phyloP scores from a whole-genome alignment of 92 coral and sea anemone genomes.

The Epizoanthus illoricatus region DNA sequence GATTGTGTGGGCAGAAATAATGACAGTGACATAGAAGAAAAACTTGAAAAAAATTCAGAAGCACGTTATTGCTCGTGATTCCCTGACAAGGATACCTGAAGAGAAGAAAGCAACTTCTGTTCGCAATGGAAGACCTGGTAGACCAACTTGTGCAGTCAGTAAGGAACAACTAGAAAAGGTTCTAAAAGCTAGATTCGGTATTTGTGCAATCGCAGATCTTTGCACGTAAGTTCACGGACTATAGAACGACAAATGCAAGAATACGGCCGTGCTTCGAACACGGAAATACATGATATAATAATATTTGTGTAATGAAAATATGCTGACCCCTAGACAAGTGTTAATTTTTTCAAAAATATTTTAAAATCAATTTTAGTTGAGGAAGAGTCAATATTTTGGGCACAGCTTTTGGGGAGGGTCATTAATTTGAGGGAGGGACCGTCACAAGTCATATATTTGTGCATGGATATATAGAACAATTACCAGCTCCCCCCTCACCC shows the following conservation, averaged over 20 bases:
- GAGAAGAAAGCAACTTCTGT: conserved; percentile 32
- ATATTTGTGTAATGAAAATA: too few species aligned
- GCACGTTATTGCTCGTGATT: conserved; percentile 36
- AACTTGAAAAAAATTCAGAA: conserved; percentile 50
- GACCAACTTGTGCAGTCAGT: conserved; percentile 50
- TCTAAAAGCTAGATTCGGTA: conserved; percentile 31
- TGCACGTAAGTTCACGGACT: conserved; percentile 9
- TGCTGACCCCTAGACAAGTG: too few species aligned
- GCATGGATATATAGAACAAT: too few species aligned
- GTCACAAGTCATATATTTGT: too few species aligned
- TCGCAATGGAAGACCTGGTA: conserved; percentile 48
- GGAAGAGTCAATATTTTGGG: too few species aligned
- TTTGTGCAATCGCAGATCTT: conserved; percentile 33
- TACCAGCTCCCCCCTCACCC: too few species aligned
- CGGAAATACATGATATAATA: too few species aligned
- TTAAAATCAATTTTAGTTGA: too few species aligned
- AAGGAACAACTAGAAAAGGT: conserved; percentile 52
- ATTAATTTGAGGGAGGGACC: too few species aligned
- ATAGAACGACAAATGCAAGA: conserved; percentile 37
- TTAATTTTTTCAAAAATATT: too few species aligned
- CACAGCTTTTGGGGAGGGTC: too few species aligned
- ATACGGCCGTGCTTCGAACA: neutral
- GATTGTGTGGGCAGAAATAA: conserved; percentile 11
- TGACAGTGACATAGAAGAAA: conserved; percentile 29
- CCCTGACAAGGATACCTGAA: conserved; percentile 54